A percentile compares a stretch with the other conserved stretches of the same genome.
These are phyloP conservation scores for Thryonomys swinderianus DNA, from an alignment of 2,113 vertebrate genomes.

Conservation along the genomic window DNA sequence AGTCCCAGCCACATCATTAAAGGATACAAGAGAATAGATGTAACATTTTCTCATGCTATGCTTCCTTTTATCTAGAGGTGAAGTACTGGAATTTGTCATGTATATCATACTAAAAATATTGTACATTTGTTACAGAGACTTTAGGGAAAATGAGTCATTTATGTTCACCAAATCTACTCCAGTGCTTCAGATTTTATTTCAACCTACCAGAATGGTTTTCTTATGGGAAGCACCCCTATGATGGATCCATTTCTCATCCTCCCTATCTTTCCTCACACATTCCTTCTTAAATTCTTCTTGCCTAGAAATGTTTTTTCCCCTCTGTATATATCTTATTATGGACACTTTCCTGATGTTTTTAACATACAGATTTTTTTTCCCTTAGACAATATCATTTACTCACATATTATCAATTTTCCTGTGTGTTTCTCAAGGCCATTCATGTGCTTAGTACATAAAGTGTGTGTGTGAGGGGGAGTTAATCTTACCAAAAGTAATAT, in stretches of 20 bases:
- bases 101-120: neutral
- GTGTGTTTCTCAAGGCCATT: neutral
- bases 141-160: neutral
- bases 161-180: neutral
- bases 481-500: neutral
- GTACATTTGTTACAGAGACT: neutral
- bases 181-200: neutral
- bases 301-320: neutral
- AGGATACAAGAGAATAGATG: neutral
- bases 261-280: neutral
- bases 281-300: neutral
- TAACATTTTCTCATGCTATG: neutral
- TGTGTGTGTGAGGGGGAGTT: neutral
- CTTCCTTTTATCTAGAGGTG: neutral
- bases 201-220: neutral
- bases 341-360: neutral
- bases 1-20: neutral
- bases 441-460: neutral
- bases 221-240: neutral
- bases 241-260: fast-evolving
- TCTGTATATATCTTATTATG: neutral
- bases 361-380: neutral
- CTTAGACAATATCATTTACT: neutral
- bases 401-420: neutral
- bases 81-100: neutral